A percentile compares a stretch with the other conserved stretches of the same genome.
These are phyloP conservation scores for Lepidothrix coronata DNA, from an alignment of 2,113 vertebrate genomes.

Conservation along the genomic window DNA sequence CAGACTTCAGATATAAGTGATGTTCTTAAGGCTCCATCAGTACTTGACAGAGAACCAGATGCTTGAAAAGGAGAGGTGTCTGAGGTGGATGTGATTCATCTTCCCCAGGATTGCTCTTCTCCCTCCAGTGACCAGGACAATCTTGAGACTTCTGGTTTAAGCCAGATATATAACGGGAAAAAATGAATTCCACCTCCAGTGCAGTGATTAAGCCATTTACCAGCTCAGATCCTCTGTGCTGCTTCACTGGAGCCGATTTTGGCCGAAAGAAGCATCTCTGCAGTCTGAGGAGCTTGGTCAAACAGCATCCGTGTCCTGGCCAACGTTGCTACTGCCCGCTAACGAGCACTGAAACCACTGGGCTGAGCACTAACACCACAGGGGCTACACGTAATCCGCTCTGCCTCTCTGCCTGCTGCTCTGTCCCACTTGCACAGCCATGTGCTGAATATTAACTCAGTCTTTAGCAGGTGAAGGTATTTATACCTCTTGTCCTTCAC, in stretches of 20 bases:
- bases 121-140: background rate
- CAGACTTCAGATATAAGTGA: background rate
- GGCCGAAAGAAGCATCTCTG: background rate
- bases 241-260: background rate
- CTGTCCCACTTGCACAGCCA: background rate
- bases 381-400: rapidly evolving
- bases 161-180: background rate
- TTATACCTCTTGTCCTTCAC: background rate
- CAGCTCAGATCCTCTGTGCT: background rate
- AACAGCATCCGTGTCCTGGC: background rate
- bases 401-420: background rate
- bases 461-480: background rate
- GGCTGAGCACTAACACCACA: background rate
- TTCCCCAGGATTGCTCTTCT: background rate
- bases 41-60: background rate
- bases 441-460: rapidly evolving
- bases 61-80: background rate
- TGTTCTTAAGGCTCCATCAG: background rate
- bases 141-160: background rate
- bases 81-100: background rate
- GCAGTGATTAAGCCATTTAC: background rate
- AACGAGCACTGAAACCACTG: background rate
- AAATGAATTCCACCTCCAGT: background rate
- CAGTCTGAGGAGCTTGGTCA: background rate
- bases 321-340: background rate